Evolutionary conservation across 92 coral and sea anemone species (phyloP).

Genomic region (Muricea muricata): DNA sequence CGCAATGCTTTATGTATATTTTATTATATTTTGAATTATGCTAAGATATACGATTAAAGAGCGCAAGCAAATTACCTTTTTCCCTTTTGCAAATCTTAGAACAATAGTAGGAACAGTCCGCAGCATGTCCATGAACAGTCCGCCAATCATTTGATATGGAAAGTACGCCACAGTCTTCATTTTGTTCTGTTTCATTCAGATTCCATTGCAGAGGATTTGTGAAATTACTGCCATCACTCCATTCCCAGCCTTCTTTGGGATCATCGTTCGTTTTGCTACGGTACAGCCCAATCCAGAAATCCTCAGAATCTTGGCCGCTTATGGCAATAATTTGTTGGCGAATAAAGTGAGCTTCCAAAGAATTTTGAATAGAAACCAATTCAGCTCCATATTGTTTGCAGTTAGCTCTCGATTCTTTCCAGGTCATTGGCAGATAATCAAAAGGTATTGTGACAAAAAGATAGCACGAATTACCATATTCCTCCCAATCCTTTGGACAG

Average conservation of each 20-base stretch:
- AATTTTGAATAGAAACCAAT: conserved; percentile 76
- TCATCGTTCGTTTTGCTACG: conserved; percentile 75
- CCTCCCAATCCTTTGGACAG: conserved; percentile 79
- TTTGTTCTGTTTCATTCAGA: conserved; percentile 74
- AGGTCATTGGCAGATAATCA: conserved; percentile 62
- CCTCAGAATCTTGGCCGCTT: conserved; percentile 38
- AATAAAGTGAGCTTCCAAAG: conserved; percentile 75
- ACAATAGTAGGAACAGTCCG: too few species aligned
- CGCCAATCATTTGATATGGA: too few species aligned
- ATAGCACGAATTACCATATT: conserved; percentile 76
- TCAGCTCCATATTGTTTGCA: conserved; percentile 84
- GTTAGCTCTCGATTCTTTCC: conserved; percentile 81
- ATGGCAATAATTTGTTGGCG: conserved; percentile 38
- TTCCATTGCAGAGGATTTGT: conserved; percentile 75
- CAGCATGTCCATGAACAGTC: too few species aligned
- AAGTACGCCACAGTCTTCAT: conserved; percentile 81
- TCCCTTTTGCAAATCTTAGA: too few species aligned
- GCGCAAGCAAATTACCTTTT: too few species aligned
- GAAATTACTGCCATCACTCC: conserved; percentile 84
- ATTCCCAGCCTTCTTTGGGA: conserved; percentile 54
- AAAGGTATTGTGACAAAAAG: conserved; percentile 73
- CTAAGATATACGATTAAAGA: too few species aligned
- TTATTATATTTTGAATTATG: too few species aligned
- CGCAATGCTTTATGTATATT: too few species aligned
- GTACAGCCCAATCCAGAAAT: conserved; percentile 86